Evolutionary conservation across 2,113 vertebrate genomes (phyloP), one percentile per base, ranked within the genome.

Genomic region (Pachycephala philippinensis): DNA sequence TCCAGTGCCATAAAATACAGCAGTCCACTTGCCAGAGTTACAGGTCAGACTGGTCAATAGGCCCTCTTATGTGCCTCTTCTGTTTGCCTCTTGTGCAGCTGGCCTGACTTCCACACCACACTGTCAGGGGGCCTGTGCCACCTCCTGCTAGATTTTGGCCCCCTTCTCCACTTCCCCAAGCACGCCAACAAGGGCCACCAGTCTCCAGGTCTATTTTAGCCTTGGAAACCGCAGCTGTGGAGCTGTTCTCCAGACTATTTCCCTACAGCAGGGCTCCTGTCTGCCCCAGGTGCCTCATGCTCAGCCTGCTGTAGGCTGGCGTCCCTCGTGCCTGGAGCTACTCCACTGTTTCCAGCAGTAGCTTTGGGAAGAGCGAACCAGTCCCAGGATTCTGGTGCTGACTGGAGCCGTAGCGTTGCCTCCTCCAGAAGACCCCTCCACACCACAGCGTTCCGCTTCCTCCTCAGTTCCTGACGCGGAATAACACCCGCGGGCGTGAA

Each of bases 401-500:
- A 9, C 35, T 13, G 71, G 23, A 84, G 35, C 35, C 4, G 10
- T 2, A 15, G 42, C 20, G 4, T 2, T 26, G 23, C 7, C 39
- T 54, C 33, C 37, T 89, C 10, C 70, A 50, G 26, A 6, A 16
- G 4, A 33, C 2, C 2, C 6, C 5, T 30, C 27, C 22, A 3
- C 0, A 4, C 14, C 33, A 5, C 1, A 6, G 28, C 1, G 37
- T 6, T 44, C 54, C 4, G 4, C 27, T 31, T 69, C 40, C 49
- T 24, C 7, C 21, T 31, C 40, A 6, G 19, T 3, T 57, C 78
- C 63, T 5, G 22, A 6, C 23, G 6, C 0, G 5, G 42, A 42
- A 2, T 0, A 7, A 11, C 71, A n/a, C 13, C 2, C 3, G 30
- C 3, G 33, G 26, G 14, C 1, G 2, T 6, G 52, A 13, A 8